Conservation (phyloP, 2,797 vertebrate species). For the Rallus crepitans region DNA sequence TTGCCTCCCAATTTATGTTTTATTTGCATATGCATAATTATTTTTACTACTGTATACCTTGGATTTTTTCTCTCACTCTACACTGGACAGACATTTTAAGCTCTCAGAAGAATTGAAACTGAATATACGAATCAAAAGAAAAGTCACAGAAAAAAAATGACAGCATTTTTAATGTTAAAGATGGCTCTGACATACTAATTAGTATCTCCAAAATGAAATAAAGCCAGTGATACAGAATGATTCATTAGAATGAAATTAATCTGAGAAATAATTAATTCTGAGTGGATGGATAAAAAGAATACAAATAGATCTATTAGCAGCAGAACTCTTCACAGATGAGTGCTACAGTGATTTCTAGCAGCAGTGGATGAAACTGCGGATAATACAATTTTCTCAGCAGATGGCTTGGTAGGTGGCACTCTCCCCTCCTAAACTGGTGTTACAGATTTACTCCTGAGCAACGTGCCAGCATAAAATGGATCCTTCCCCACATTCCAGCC, state of each 20-base stretch:
- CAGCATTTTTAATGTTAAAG: constrained; percentile 37
- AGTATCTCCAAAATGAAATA: constrained; percentile 24
- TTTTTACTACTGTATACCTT: not conserved
- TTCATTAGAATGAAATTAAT: constrained; percentile 50
- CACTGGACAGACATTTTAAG: not conserved
- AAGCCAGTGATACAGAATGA: constrained; percentile 11
- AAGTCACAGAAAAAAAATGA: constrained; percentile 20
- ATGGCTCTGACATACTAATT: constrained; percentile 47
- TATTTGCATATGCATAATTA: not conserved
- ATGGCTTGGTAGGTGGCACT: constrained; percentile 62
- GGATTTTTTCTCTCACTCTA: constrained; percentile 3
- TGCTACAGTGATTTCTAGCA: constrained; percentile 24
- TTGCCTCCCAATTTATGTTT: not conserved
- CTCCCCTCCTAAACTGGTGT: not conserved
- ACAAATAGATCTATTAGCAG: constrained; percentile 30
- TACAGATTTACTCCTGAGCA: constrained; percentile 39
- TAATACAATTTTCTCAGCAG: constrained; percentile 45
- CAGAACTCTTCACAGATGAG: constrained; percentile 19
- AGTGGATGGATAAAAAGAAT: constrained; percentile 19
- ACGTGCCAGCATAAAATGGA: not conserved
- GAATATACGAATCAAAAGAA: constrained; percentile 38
- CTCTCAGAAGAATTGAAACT: not conserved
- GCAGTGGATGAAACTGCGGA: constrained; percentile 21
- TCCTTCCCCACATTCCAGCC: not conserved
- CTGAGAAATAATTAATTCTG: constrained; percentile 41